Evolutionary conservation across 2,113 vertebrate species (phyloP).

Genomic region (Bothrops jararaca): DNA sequence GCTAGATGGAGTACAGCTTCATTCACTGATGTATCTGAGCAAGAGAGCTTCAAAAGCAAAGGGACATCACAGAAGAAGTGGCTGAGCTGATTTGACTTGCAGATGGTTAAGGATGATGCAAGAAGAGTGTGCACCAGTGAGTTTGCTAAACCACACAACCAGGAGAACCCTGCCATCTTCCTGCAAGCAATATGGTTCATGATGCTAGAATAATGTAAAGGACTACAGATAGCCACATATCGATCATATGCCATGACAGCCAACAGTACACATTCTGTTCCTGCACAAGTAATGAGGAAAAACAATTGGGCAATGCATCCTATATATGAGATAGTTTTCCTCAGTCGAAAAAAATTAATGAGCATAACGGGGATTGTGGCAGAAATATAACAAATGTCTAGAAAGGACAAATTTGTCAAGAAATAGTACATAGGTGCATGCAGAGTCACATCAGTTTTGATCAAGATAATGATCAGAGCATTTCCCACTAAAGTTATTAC

Average conservation of each 20-base stretch:
- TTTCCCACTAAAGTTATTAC: constrained; percentile 45
- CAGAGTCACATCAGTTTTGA: constrained; percentile 45
- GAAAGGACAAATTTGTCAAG: constrained; percentile 51
- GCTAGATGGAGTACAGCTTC: constrained; percentile 38
- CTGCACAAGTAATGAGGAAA: constrained; percentile 38
- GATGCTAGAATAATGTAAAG: constrained; percentile 14
- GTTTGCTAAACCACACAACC: constrained; percentile 37
- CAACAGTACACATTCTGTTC: constrained; percentile 49
- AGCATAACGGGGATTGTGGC: constrained; percentile 54
- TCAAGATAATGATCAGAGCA: constrained; percentile 35
- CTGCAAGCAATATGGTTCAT: constrained; percentile 32
- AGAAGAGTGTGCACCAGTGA: constrained; percentile 32
- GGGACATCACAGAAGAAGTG: constrained; percentile 52
- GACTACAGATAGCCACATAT: constrained; percentile 47
- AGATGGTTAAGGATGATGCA: constrained; percentile 22
- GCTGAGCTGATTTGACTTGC: constrained; percentile 34
- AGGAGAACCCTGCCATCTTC: constrained; percentile 31
- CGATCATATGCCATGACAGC: constrained; percentile 14
- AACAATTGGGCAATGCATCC: constrained; percentile 50
- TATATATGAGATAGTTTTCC: constrained; percentile 46
- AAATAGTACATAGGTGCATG: constrained; percentile 51
- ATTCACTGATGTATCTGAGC: constrained; percentile 36
- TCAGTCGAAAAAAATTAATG: background rate
- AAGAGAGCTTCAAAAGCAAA: constrained; percentile 39
- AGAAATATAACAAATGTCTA: constrained; percentile 55